A percentile compares a stretch with the other conserved stretches of the same genome.
Conservation (phyloP, 2,113 vertebrate species). For the Channa argus region DNA sequence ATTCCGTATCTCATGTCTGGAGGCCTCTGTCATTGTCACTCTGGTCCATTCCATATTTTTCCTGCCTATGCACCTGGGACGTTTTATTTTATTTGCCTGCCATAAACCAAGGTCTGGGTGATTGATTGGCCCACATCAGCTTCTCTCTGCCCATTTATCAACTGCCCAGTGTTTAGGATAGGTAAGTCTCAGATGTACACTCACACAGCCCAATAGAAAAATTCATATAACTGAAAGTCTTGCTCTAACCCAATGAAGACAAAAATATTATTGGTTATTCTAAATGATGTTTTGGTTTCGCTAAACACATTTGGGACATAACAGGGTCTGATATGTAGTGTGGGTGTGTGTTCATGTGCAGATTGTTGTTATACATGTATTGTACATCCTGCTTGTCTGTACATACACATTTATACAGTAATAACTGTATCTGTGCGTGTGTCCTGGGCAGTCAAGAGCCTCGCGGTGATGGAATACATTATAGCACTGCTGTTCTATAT, state of each 20-base stretch:
- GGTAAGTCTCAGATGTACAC: slow-evolving; percentile 21
- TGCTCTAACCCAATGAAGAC: background rate
- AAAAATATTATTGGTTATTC: too few relatives aligned
- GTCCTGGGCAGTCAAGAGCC: slow-evolving; percentile 40
- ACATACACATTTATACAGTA: too few relatives aligned
- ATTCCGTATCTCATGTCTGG: slow-evolving; percentile 48
- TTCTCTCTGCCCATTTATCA: slow-evolving; percentile 72
- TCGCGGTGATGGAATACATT: slow-evolving; percentile 62
- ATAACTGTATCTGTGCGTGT: background rate
- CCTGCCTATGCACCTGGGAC: slow-evolving; percentile 70
- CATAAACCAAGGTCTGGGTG: slow-evolving; percentile 73
- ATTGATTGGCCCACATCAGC: slow-evolving; percentile 73
- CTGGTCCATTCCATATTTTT: slow-evolving; percentile 71
- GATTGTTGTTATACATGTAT: too few relatives aligned
- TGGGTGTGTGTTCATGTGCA: too few relatives aligned
- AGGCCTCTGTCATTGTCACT: slow-evolving; percentile 72
- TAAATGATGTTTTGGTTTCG: too few relatives aligned
- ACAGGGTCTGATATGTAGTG: too few relatives aligned
- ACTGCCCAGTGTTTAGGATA: slow-evolving; percentile 50
- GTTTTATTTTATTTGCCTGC: slow-evolving; percentile 80
- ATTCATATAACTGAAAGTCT: background rate
- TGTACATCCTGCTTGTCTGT: too few relatives aligned
- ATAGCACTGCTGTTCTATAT: slow-evolving; percentile 60
- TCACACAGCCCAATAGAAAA: slow-evolving; percentile 24
- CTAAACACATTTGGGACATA: too few relatives aligned